These are phyloP conservation scores for Acleris cristana DNA, from an alignment of 2,888 invertebrate genomes.

Conservation along the genomic window DNA sequence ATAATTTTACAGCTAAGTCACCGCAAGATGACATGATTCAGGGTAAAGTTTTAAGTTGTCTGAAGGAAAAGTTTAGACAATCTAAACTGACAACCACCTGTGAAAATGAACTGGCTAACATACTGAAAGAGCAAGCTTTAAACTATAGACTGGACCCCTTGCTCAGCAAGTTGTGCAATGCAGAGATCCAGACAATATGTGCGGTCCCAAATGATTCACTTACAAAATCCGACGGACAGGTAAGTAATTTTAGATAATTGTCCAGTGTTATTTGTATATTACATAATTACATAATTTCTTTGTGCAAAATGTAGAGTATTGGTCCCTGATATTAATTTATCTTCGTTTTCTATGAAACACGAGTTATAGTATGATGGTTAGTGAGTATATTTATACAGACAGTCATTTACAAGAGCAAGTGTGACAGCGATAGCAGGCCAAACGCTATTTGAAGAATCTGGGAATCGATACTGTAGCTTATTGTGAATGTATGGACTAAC, in stretches of 20 bases:
- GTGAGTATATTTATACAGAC: no score
- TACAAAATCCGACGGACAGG: conserved; percentile 77
- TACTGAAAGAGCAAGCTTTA: conserved; percentile 94
- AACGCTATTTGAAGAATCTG: no score
- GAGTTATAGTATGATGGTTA: no score
- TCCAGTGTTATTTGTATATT: not conserved
- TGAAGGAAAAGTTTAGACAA: conserved; percentile 91
- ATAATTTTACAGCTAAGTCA: conserved; percentile 67
- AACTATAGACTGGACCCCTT: conserved; percentile 96
- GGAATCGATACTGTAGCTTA: no score
- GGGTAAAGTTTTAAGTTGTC: conserved; percentile 92
- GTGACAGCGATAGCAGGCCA: no score
- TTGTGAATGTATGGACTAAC: no score
- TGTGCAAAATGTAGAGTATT: no score
- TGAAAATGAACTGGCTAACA: conserved; percentile 91
- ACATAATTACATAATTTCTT: not conserved
- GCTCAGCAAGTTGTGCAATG: conserved; percentile 91
- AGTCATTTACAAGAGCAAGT: no score
- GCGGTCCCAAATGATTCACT: conserved; percentile 71
- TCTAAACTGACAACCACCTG: conserved; percentile 89
- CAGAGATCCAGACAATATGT: conserved; percentile 88
- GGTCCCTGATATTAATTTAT: no score
- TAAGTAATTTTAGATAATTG: conserved; percentile 54
- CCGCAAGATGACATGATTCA: conserved; percentile 89
- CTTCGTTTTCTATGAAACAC: no score